Evolutionary conservation across 2,888 invertebrate species (phyloP).

Genomic region (Tubulanus polymorphus): DNA sequence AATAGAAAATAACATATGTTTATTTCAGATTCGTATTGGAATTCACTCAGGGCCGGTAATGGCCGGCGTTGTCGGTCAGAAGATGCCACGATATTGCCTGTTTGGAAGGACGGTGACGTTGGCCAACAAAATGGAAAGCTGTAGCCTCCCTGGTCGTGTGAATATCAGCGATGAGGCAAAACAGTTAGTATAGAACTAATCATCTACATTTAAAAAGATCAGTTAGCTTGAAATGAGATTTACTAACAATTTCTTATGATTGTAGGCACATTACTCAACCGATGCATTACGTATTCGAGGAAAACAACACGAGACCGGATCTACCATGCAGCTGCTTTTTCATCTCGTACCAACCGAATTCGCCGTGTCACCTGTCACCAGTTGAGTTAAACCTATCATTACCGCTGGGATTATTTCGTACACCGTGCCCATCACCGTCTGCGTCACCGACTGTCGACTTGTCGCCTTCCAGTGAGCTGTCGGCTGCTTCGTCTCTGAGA

Average conservation of each 20-base stretch:
- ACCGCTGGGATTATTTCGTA: constrained; percentile 1
- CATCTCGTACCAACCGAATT: constrained; percentile 8
- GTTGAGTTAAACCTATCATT: background rate
- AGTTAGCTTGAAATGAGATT: too few relatives aligned
- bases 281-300: constrained; percentile 15
- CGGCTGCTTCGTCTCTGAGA: background rate
- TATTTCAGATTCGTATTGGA: constrained; percentile 18
- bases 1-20: background rate
- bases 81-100: constrained; percentile 22
- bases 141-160: constrained; percentile 17
- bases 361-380: background rate
- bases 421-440: background rate
- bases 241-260: background rate
- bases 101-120: constrained; percentile 20
- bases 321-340: constrained; percentile 15
- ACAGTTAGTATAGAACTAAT: constrained; percentile 9
- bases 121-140: constrained; percentile 20
- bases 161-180: constrained; percentile 19
- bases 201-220: too few relatives aligned
- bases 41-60: constrained; percentile 20
- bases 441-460: background rate
- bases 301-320: constrained; percentile 8
- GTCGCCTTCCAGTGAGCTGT: background rate
- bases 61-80: constrained; percentile 23
- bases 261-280: constrained; percentile 14